Evolutionary conservation across 2,888 invertebrate species (phyloP).

Genomic region (Physocephala rufipes): DNA sequence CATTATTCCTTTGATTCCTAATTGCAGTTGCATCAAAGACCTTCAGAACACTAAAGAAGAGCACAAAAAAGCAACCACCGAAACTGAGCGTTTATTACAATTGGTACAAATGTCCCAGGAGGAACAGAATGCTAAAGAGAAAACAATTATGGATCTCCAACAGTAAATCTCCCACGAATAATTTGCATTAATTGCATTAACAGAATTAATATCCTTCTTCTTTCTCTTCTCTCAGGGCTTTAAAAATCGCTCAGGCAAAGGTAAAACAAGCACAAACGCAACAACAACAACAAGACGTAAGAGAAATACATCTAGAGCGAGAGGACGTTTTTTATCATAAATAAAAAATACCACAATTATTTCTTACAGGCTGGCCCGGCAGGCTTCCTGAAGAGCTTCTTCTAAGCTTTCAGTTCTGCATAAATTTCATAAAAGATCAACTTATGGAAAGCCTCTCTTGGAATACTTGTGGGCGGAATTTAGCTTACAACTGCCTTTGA

Average conservation of each 20-base stretch:
- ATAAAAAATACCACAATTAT: background rate
- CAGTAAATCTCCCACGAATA: constrained; percentile 73
- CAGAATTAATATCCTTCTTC: background rate
- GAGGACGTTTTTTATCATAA: background rate
- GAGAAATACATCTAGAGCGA: constrained; percentile 33
- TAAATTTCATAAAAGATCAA: constrained; percentile 7
- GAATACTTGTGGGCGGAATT: too few species aligned
- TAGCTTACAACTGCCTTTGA: too few species aligned
- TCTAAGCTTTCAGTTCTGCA: constrained; percentile 70
- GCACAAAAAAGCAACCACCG: constrained; percentile 81
- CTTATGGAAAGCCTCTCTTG: too few species aligned
- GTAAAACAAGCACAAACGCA: constrained; percentile 83
- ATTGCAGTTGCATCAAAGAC: constrained; percentile 66
- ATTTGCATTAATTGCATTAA: too few species aligned
- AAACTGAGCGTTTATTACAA: constrained; percentile 87
- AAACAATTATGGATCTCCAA: constrained; percentile 90
- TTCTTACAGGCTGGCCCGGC: constrained; percentile 83
- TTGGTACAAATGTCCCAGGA: constrained; percentile 94
- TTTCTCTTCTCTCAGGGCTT: constrained; percentile 73
- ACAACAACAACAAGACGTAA: constrained; percentile 76
- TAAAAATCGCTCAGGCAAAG: constrained; percentile 91
- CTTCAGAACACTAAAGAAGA: constrained; percentile 81
- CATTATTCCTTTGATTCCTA: background rate
- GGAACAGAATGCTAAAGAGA: constrained; percentile 91
- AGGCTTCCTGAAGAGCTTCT: constrained; percentile 95